Conservation (phyloP, 1,140 invertebrate genomes). For the fruit fly (Drosophila melanogaster) region DNA sequence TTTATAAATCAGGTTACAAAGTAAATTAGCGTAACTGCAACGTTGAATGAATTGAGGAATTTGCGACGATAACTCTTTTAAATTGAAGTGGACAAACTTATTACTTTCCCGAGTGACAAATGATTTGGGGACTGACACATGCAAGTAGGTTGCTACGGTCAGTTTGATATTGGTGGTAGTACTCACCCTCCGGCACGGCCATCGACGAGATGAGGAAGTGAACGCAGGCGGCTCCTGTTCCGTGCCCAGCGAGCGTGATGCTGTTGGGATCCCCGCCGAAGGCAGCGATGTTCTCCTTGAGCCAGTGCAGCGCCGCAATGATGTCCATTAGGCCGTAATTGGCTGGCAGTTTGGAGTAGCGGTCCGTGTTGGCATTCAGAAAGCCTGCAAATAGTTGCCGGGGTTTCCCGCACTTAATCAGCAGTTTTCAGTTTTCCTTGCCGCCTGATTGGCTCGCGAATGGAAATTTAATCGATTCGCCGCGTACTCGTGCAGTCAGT, state of each 20-base stretch:
- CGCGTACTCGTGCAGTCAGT: conserved; percentile 29
- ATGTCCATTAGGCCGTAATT: conserved; percentile 99
- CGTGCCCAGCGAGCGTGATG: conserved; percentile 97
- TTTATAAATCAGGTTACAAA: too few relatives aligned
- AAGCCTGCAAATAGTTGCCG: conserved; percentile 88
- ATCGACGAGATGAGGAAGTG: conserved; percentile 97
- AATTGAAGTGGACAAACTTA: not conserved
- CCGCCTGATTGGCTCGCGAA: conserved; percentile 55
- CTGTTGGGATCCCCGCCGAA: conserved; percentile 97
- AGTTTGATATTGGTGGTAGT: not conserved
- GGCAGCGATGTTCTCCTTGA: conserved; percentile 96
- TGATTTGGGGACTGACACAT: not conserved
- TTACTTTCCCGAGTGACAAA: not conserved
- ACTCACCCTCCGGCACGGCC: conserved; percentile 95
- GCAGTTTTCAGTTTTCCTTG: conserved; percentile 52
- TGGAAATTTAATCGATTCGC: conserved; percentile 65
- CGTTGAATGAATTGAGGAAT: too few relatives aligned
- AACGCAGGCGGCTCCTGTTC: conserved; percentile 96
- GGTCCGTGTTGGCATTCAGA: conserved; percentile 94
- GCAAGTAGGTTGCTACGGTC: not conserved
- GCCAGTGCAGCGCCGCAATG: conserved; percentile 96
- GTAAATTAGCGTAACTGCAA: too few relatives aligned
- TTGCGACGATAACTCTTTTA: too few relatives aligned
- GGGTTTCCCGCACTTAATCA: conserved; percentile 53
- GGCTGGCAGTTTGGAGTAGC: conserved; percentile 91